Evolutionary conservation across 2,113 vertebrate species (phyloP).

Genomic region (Prinia subflava): DNA sequence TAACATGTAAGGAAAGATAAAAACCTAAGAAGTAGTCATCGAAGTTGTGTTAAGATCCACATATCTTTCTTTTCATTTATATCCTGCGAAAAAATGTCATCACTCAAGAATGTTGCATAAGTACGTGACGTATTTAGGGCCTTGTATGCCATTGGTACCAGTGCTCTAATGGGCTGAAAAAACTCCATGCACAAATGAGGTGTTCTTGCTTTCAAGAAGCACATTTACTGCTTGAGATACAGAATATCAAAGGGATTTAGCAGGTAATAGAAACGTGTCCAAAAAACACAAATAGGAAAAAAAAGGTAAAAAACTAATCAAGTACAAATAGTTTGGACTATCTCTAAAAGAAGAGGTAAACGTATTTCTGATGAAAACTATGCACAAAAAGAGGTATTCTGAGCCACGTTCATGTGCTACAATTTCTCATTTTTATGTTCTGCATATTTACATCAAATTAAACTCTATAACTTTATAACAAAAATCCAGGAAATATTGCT

Average conservation of each 20-base stretch:
- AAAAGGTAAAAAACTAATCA: not conserved
- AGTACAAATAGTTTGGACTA: not conserved
- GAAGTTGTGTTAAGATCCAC: accelerated
- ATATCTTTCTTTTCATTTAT: accelerated
- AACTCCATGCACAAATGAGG: not conserved
- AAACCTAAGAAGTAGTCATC: not conserved
- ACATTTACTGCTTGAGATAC: not conserved
- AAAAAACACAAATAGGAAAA: not conserved
- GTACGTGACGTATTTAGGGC: not conserved
- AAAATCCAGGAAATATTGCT: not conserved
- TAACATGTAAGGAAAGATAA: not conserved
- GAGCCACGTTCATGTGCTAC: not conserved
- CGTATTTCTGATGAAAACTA: not conserved
- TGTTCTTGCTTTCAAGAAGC: not conserved
- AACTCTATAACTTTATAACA: not conserved
- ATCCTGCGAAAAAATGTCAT: not conserved
- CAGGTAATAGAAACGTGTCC: not conserved
- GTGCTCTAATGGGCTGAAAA: not conserved
- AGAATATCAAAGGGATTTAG: not conserved
- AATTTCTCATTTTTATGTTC: not conserved
- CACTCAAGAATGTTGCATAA: not conserved
- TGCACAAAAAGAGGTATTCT: not conserved
- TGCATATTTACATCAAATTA: not conserved
- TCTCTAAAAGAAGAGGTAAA: not conserved
- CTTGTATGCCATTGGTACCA: accelerated